Conservation (phyloP, 2,113 vertebrate species). For the Dicaeum eximium region DNA sequence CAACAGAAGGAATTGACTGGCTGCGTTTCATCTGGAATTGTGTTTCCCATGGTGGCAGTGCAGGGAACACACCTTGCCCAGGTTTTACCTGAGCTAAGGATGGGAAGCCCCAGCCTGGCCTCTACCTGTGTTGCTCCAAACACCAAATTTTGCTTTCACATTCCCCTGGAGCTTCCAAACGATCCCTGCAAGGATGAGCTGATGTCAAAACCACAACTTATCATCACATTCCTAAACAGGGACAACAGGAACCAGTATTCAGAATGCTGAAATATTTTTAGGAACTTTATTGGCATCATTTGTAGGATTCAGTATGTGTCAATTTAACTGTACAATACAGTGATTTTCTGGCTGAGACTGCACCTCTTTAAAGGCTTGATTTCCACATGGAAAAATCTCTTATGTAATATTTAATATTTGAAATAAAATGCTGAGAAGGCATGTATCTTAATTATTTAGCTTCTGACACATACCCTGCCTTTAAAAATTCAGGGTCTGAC, state of each 20-base stretch:
- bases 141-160: background rate
- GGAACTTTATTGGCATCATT: background rate
- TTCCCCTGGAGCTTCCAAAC: background rate
- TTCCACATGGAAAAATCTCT: constrained; percentile 29
- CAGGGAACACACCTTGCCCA: background rate
- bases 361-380: constrained; percentile 10
- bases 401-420: constrained; percentile 67
- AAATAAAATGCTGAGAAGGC: constrained; percentile 68
- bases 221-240: background rate
- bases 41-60: fast-evolving
- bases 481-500: constrained; percentile 67
- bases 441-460: constrained; percentile 67
- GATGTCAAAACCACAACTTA: background rate
- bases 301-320: background rate
- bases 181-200: background rate
- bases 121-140: background rate
- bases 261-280: background rate
- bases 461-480: constrained; percentile 61
- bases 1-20: background rate
- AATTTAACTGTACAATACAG: background rate
- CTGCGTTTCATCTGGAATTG: background rate
- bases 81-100: fast-evolving
- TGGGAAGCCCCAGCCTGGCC: background rate
- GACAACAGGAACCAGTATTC: background rate
- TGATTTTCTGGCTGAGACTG: background rate